Percentiles rank a stretch among this genome's conserved stretches.
Conservation (phyloP, 2,888 invertebrate genomes). For the Polietes domitor region DNA sequence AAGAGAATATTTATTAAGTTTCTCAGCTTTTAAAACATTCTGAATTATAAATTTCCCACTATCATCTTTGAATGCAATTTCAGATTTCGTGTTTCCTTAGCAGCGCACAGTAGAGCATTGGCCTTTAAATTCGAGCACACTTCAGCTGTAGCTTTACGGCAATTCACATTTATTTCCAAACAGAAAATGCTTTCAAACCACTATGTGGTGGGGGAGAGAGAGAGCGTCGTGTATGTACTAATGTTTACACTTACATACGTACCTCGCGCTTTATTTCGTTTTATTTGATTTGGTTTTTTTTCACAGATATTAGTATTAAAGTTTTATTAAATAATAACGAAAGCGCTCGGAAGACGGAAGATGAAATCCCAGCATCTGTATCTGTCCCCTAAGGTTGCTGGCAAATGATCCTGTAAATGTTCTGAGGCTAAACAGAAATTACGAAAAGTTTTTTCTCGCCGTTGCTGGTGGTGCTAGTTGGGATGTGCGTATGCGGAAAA, state of each 20-base stretch:
- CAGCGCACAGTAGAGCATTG: no score
- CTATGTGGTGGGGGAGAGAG: no score
- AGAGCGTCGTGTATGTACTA: no score
- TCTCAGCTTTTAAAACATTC: no score
- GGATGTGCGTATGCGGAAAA: not conserved
- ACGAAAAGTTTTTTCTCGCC: conserved; percentile 31
- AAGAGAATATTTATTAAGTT: no score
- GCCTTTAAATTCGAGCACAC: no score
- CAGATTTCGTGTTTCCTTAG: no score
- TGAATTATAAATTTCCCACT: no score
- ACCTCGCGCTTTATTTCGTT: not conserved
- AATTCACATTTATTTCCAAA: no score
- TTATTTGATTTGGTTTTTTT: conserved; percentile 5
- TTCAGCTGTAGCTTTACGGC: no score
- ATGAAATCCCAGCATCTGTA: conserved; percentile 17
- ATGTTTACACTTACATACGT: not conserved
- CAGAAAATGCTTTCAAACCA: no score
- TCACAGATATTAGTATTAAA: conserved; percentile 11
- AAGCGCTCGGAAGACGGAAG: not conserved
- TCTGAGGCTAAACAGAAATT: conserved; percentile 38
- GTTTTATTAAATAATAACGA: conserved; percentile 35
- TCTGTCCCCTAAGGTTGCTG: conserved; percentile 21
- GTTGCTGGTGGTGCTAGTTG: not conserved
- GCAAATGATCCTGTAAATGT: conserved; percentile 39
- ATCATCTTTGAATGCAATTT: no score